Percentiles rank a stretch among this genome's conserved stretches.
Evolutionary conservation across 2,888 invertebrate genomes (phyloP).

Genomic region (Eledone cirrhosa): DNA sequence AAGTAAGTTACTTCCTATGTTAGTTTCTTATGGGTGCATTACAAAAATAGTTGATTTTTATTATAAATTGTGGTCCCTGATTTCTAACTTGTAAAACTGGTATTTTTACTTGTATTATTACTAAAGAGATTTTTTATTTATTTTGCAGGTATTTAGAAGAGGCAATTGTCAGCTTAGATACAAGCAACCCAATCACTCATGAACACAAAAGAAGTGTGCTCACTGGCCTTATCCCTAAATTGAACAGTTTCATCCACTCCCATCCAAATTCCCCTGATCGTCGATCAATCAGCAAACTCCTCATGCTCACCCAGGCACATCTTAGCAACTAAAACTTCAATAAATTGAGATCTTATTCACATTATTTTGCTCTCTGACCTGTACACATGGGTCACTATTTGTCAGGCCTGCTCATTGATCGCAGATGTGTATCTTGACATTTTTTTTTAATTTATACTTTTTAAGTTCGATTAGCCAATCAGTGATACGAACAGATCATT

Average conservation of each 20-base stretch:
- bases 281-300: neutral
- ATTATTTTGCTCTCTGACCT: too few relatives aligned
- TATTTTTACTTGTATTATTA: too few relatives aligned
- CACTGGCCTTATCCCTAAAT: constrained; percentile 79
- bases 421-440: too few relatives aligned
- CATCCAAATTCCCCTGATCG: constrained; percentile 70
- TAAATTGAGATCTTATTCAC: neutral
- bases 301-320: constrained; percentile 20
- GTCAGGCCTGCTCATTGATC: too few relatives aligned
- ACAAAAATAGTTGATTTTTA: too few relatives aligned
- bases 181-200: constrained; percentile 78
- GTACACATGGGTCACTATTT: too few relatives aligned
- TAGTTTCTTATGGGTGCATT: too few relatives aligned
- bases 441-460: too few relatives aligned
- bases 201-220: constrained; percentile 85
- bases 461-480: too few relatives aligned
- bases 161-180: constrained; percentile 84
- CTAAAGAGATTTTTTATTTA: neutral
- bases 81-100: too few relatives aligned
- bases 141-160: constrained; percentile 82
- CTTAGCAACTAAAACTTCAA: constrained; percentile 8
- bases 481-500: too few relatives aligned
- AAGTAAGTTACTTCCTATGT: constrained; percentile 70
- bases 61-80: neutral
- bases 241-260: constrained; percentile 75